Conservation (phyloP, 2,113 vertebrate genomes). For the Ornithorhynchus anatinus region DNA sequence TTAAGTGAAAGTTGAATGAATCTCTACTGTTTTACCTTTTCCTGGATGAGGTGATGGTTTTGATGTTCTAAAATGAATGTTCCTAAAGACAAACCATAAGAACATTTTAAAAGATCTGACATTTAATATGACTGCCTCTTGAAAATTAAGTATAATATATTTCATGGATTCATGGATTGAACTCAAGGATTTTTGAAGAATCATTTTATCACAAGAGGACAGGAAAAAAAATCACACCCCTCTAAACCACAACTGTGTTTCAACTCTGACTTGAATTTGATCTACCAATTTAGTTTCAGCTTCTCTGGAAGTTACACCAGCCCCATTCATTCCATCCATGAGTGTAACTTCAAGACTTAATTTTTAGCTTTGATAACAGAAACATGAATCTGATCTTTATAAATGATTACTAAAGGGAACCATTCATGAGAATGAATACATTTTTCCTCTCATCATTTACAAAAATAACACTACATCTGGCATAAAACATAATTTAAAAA, state of each 20-base stretch:
- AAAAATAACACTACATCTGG: background rate
- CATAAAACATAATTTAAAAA: conserved; percentile 12
- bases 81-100: background rate
- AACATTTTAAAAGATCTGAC: background rate
- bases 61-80: background rate
- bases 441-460: conserved; percentile 18
- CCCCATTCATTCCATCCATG: conserved; percentile 34
- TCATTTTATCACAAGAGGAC: conserved; percentile 62
- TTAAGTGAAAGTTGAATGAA: background rate
- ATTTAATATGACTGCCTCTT: too few species aligned
- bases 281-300: background rate
- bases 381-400: background rate
- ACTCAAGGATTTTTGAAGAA: background rate
- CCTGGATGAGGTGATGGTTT: background rate
- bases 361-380: conserved; percentile 30
- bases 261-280: background rate
- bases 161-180: background rate
- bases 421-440: background rate
- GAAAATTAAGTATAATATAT: background rate
- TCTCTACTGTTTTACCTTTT: background rate
- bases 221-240: background rate
- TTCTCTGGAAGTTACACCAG: background rate
- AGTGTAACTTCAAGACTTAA: conserved; percentile 26
- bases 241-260: background rate
- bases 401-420: conserved; percentile 12